These are phyloP conservation scores for Nyctalus aviator DNA, from an alignment of 2,797 vertebrate genomes.

Conservation along the genomic window DNA sequence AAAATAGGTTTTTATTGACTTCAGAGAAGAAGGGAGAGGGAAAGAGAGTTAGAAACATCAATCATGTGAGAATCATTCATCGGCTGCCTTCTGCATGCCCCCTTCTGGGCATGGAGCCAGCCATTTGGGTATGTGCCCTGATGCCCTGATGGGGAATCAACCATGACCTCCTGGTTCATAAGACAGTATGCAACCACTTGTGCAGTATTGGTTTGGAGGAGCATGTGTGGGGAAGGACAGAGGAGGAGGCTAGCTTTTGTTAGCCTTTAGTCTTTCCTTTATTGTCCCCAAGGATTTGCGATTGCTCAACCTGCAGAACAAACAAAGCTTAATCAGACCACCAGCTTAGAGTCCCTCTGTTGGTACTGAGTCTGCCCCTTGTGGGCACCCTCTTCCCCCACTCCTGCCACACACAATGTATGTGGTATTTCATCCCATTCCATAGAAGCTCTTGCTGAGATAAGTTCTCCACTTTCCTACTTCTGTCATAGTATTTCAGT, in stretches of 20 bases:
- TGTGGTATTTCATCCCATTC: background rate
- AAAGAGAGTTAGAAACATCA: background rate
- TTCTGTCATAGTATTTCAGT: background rate
- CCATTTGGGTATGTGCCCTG: background rate
- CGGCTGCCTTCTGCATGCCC: background rate
- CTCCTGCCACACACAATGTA: background rate
- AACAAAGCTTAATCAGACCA: background rate
- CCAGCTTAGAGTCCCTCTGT: background rate
- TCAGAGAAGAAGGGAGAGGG: background rate
- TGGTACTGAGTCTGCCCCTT: background rate
- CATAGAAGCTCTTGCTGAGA: background rate
- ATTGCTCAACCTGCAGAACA: background rate
- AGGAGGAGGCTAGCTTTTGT: slow-evolving; percentile 17
- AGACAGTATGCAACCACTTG: background rate
- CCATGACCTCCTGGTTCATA: background rate
- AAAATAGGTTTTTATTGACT: background rate
- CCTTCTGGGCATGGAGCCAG: background rate
- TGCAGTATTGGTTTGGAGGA: background rate
- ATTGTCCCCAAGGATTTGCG: background rate
- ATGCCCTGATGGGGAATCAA: background rate
- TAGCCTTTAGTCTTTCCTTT: background rate
- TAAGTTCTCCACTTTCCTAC: background rate
- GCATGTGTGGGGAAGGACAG: background rate
- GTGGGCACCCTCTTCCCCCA: background rate
- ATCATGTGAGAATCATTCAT: background rate